phyloP scores from a whole-genome alignment of 2,888 invertebrate genomes.

The Ommatoiulus sabulosus region DNA sequence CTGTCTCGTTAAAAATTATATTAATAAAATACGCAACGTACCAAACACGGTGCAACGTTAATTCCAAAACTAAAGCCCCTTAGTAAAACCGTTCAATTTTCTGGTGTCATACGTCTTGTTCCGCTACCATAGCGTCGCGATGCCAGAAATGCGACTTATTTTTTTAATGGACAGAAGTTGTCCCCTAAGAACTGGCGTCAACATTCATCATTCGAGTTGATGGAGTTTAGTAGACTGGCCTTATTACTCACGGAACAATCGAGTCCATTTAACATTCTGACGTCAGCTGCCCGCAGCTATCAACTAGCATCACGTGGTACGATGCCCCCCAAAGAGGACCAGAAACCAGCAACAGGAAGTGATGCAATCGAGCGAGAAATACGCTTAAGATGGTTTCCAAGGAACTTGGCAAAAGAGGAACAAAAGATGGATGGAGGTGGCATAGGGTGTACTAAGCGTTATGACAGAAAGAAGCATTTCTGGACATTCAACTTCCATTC shows the following conservation, averaged over 20 bases:
- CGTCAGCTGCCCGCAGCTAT: not conserved
- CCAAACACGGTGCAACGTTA: too few species aligned
- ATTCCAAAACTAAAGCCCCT: too few species aligned
- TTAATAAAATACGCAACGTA: too few species aligned
- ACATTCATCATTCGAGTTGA: not conserved
- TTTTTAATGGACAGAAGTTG: not conserved
- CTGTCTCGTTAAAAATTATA: too few species aligned
- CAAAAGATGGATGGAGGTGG: not conserved
- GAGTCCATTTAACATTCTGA: conserved; percentile 26
- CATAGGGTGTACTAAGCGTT: not conserved
- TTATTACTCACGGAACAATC: not conserved
- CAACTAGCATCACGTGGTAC: not conserved
- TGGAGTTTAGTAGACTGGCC: not conserved
- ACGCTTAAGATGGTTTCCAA: not conserved
- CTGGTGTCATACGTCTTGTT: not conserved
- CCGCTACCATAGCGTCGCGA: not conserved
- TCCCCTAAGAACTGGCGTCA: not conserved
- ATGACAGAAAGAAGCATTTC: not conserved
- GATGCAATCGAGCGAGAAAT: conserved; percentile 12
- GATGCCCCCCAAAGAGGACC: not conserved
- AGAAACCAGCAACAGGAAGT: conserved; percentile 9
- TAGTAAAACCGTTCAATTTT: too few species aligned
- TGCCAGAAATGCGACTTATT: not conserved
- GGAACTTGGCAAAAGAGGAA: not conserved
- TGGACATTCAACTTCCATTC: too few species aligned